Conservation (phyloP, 2,888 invertebrate genomes). For the Philaethria dido region DNA sequence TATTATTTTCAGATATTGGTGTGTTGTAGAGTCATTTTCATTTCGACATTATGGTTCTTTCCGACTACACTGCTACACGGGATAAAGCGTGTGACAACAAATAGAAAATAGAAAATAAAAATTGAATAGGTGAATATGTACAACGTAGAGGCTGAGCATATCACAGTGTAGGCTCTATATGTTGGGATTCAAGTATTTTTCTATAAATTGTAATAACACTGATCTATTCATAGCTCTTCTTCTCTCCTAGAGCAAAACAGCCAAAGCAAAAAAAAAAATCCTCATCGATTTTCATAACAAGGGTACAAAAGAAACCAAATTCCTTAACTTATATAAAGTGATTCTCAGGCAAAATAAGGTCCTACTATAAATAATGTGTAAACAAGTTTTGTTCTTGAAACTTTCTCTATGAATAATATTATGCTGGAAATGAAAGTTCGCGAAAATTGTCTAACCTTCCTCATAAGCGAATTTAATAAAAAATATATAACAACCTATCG, state of each 20-base stretch:
- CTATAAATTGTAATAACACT: not conserved
- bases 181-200: too few species aligned
- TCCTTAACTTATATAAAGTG: constrained; percentile 26
- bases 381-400: constrained; percentile 37
- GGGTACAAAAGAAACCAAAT: constrained; percentile 12
- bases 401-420: constrained; percentile 46
- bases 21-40: too few species aligned
- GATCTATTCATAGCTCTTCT: constrained; percentile 4
- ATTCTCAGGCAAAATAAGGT: constrained; percentile 32
- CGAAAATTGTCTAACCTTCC: constrained; percentile 39
- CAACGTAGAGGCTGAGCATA: too few species aligned
- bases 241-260: not conserved
- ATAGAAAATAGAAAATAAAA: too few species aligned
- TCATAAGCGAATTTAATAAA: constrained; percentile 36
- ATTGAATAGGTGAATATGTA: too few species aligned
- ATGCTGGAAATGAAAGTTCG: constrained; percentile 30
- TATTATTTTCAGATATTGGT: too few species aligned
- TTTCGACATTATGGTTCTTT: too few species aligned
- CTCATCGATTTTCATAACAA: constrained; percentile 3
- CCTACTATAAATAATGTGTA: constrained; percentile 36
- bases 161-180: too few species aligned
- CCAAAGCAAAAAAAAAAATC: not conserved
- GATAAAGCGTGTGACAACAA: too few species aligned
- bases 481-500: constrained; percentile 49
- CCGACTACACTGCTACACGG: too few species aligned